These are phyloP conservation scores for Mesorhabditis spiculigera DNA, from an alignment of 2,888 invertebrate genomes.

Conservation along the genomic window DNA sequence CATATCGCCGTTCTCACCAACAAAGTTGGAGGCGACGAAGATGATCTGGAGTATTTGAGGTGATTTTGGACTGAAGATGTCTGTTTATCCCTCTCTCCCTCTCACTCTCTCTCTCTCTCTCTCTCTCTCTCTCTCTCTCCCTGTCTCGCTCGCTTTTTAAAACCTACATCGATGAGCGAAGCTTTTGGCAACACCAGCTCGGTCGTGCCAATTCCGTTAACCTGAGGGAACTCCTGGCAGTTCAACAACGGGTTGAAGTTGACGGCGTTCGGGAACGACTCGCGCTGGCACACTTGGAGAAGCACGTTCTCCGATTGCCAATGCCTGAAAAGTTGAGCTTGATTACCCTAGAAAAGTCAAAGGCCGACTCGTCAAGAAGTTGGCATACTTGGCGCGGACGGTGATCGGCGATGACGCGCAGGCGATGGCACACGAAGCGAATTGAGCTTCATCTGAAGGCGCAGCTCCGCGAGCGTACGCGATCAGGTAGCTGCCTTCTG, in stretches of 20 bases:
- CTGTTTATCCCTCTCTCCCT: no score
- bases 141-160: no score
- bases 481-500: constrained; percentile 53
- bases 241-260: constrained; percentile 55
- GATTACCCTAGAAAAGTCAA: no score
- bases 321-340: constrained; percentile 42
- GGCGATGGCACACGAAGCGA: constrained; percentile 55
- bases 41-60: constrained; percentile 46
- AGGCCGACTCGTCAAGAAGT: no score
- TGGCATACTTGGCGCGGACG: constrained; percentile 51
- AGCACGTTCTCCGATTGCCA: constrained; percentile 54
- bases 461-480: constrained; percentile 51
- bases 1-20: constrained; percentile 49
- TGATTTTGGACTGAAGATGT: no score
- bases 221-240: constrained; percentile 55
- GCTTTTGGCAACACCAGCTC: constrained; percentile 54
- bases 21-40: constrained; percentile 56
- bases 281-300: constrained; percentile 56
- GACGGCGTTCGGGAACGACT: constrained; percentile 52
- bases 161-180: constrained; percentile 53
- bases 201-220: constrained; percentile 40
- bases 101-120: no score
- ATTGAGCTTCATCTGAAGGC: constrained; percentile 58
- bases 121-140: no score
- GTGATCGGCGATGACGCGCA: constrained; percentile 54